Evolutionary conservation across 53 echinoderm and acorn worm species (phyloP).

Genomic region (Antedon mediterranea): DNA sequence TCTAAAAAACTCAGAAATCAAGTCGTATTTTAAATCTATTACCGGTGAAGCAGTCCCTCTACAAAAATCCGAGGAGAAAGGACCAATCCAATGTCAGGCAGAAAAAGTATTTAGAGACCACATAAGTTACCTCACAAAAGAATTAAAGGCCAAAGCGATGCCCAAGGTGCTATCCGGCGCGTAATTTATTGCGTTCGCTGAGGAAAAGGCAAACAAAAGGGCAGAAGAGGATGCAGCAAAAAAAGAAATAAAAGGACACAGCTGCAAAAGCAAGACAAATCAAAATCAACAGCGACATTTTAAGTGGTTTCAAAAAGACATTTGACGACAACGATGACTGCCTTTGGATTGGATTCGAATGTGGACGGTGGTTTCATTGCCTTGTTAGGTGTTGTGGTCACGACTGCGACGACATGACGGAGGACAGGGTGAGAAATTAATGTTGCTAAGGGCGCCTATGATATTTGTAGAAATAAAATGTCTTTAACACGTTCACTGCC

Average conservation of each 20-base stretch:
- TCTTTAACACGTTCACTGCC: too few species aligned
- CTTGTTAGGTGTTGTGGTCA: not conserved
- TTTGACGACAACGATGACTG: not conserved
- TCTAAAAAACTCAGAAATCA: not conserved
- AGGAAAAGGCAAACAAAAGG: too few species aligned
- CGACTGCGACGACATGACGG: not conserved
- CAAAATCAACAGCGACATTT: not conserved
- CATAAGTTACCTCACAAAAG: not conserved
- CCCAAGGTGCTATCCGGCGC: not conserved
- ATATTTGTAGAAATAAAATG: too few species aligned
- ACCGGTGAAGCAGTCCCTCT: too few species aligned
- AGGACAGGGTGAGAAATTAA: too few species aligned
- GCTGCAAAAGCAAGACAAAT: not conserved
- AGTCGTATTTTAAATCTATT: not conserved
- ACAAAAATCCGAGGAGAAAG: too few species aligned
- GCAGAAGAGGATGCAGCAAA: not conserved
- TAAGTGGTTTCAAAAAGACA: not conserved
- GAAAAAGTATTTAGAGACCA: not conserved
- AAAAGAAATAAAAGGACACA: not conserved
- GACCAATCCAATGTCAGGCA: not conserved
- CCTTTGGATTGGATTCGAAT: not conserved
- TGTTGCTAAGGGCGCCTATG: too few species aligned
- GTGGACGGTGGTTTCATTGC: not conserved
- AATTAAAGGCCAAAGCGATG: not conserved
- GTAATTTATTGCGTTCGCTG: not conserved